Evolutionary conservation across 2,888 invertebrate genomes (phyloP), one percentile per base, ranked within the genome.

Genomic region (Dryobotodes eremita): DNA sequence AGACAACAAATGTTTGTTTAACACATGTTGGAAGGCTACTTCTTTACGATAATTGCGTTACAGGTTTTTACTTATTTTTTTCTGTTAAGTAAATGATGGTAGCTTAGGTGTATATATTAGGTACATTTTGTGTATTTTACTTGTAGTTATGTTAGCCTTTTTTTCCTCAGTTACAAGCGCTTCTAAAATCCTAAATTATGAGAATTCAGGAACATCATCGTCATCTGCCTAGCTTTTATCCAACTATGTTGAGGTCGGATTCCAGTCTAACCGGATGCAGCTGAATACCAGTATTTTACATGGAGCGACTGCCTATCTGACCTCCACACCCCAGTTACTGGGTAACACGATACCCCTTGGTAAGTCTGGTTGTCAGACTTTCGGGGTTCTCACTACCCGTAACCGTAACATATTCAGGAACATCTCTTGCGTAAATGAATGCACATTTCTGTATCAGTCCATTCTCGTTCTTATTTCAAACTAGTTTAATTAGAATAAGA

Each of bases 21-120:
- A 77, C 68, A 85, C 61, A 69, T 68, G 75, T 76, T 57, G 42
- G 55, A 69, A 48, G 81, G 71, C 62, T 75, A 55, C 69, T 74
- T 73, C n/a, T 85, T 84, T 74, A 82, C 62, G 73, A 76, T 85
- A 59, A 77, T 71, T 82, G 42, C 23, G n/a, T 55, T 46, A 20
- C 15, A 76, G 42, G 42, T 61, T 72, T 70, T 75, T 70, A 23
- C 13, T 59, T 50, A 36, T 36, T 53, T 55, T 46, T n/a, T 59
- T 53, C 6, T 53, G 20, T 50, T 15, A 71, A 23, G 64, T 50
- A 17, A 36, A 31, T 31, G 26, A 20, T 64, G 55, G 55, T 64
- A 75, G 62, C 36, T 55, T 82, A 50, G 20, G 26, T 48, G 31
- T 53, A 7, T 26, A 8, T 57, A 31, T 11, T 53, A 53, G 5